Evolutionary conservation across 2,888 invertebrate genomes (phyloP), one percentile per base, ranked within the genome.

Genomic region (Nipponacmea schrenckii): DNA sequence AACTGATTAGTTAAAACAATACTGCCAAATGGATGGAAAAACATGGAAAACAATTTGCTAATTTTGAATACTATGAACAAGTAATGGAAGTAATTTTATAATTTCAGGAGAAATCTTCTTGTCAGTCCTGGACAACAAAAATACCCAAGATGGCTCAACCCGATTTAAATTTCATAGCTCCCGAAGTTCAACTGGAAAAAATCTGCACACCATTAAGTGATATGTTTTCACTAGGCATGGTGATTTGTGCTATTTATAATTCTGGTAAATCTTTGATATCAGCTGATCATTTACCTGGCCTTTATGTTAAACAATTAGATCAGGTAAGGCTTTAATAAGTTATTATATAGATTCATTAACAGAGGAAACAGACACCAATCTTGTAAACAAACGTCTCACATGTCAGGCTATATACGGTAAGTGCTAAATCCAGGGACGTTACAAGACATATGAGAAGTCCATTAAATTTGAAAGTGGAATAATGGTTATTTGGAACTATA

Each of bases 161-260:
- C 0, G 95, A 96, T 90, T 92, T 98, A 76, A 97, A 98, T 90
- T 98, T 93, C 87, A 83, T 92, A 93, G 98, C 98, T 69, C 98
- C 98, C 0, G 98, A 99, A 91, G 93, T 95, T 63, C 97, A 98
- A 90, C 92, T 92, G 39, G 92, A 92, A 45, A 83, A 87, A 72
- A 80, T 78, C 69, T 78, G 85, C 77, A 95, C 94, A 87, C 94
- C 95, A 69, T 91, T 95, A 64, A 96, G 96, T 81, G 98, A 99
- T 89, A 97, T 98, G 94, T 99, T 94, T 90, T 96, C 97, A 0
- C 91, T 98, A 80, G 98, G 98, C 24, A 94, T 98, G 92, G 93
- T 97, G 69, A 94, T 98, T 81, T 96, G 95, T 87, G 93, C 97
- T 73, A 92, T 98, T 72, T 98, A 96, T 91, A 97, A 97, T 90